Evolutionary conservation across 2,113 vertebrate genomes (phyloP), one percentile per base, ranked within the genome.

Genomic region (Toxotes jaculatrix): DNA sequence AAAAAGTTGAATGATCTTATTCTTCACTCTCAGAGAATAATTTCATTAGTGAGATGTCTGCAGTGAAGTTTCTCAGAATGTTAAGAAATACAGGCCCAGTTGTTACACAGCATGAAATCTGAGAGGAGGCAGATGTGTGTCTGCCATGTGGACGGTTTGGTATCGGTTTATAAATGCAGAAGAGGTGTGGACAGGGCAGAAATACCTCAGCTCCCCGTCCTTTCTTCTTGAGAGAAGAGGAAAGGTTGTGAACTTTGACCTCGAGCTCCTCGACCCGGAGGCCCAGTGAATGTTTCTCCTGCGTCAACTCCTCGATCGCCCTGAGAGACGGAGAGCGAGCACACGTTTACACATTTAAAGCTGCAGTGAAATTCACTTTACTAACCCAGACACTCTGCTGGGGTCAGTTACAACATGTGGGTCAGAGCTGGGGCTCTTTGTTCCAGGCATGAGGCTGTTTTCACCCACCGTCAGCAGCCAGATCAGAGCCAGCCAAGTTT

Each of bases 221-320:
- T 0, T 3, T 80, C 53, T 85, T 85, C 74, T 82, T 78, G 32
- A 90, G 73, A 66, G 88, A 83, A 3, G 76, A 82, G 14, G 79
- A 92, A 1, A 94, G 71, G 42, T 76, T 23, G 23, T 90, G 92
- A 83, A 95, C 82, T 85, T 84, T 88, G 59, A 93, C 75, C 84
- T 96, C 93, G 23, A 96, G 87, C 69, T 93, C 88, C 51, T 76
- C 74, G 3, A 94, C 84, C 64, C 51, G 81, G 32, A 82, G 87
- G 49, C 90, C 71, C 82, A 96, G 92, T 0, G 83, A 85, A 0
- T 36, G 73, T 61, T 94, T 97, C 84, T 97, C 95, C 83, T 86
- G 89, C 1, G 71, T 94, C 92, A 97, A 80, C 74, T 96, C 95
- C 79, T 96, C 87, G 0, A 97, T 96, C 80, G 82, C 88, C 90